Evolutionary conservation across 1,140 invertebrate genomes (phyloP).

Genomic region (Danaus plexippus): DNA sequence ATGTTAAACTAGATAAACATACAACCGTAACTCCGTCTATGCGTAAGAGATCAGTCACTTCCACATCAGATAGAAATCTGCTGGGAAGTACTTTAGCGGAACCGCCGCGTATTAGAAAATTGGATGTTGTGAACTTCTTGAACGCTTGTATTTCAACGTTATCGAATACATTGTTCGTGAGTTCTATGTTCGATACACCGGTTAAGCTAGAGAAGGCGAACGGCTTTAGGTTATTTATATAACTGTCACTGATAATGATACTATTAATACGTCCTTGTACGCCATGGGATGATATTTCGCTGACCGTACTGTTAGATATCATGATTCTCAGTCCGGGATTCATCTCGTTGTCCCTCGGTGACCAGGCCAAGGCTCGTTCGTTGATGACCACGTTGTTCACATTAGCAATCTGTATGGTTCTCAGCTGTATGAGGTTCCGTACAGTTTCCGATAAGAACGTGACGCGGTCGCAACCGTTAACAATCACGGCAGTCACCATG

Average conservation of each 20-base stretch:
- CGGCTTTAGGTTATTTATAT: constrained; percentile 75
- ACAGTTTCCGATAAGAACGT: constrained; percentile 66
- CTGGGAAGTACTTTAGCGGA: constrained; percentile 74
- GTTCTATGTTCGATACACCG: constrained; percentile 70
- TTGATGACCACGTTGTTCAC: constrained; percentile 44
- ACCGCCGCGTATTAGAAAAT: constrained; percentile 73
- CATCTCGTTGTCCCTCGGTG: constrained; percentile 40
- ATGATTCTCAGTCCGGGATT: constrained; percentile 53
- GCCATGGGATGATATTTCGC: constrained; percentile 76
- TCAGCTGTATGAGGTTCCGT: constrained; percentile 44
- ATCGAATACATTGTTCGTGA: constrained; percentile 72
- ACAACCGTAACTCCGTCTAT: constrained; percentile 75
- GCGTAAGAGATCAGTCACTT: constrained; percentile 76
- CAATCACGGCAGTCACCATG: constrained; percentile 68
- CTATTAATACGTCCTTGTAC: constrained; percentile 80
- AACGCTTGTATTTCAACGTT: constrained; percentile 81
- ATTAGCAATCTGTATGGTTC: constrained; percentile 47
- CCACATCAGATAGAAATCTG: constrained; percentile 80
- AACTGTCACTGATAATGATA: constrained; percentile 75
- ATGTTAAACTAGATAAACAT: constrained; percentile 75
- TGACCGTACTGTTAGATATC: constrained; percentile 66
- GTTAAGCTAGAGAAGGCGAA: constrained; percentile 82
- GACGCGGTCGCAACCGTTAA: constrained; percentile 71
- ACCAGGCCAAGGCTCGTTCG: constrained; percentile 53
- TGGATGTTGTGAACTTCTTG: constrained; percentile 81